These are phyloP conservation scores for Fragum sueziense DNA, from an alignment of 2,888 invertebrate genomes.

Conservation along the genomic window DNA sequence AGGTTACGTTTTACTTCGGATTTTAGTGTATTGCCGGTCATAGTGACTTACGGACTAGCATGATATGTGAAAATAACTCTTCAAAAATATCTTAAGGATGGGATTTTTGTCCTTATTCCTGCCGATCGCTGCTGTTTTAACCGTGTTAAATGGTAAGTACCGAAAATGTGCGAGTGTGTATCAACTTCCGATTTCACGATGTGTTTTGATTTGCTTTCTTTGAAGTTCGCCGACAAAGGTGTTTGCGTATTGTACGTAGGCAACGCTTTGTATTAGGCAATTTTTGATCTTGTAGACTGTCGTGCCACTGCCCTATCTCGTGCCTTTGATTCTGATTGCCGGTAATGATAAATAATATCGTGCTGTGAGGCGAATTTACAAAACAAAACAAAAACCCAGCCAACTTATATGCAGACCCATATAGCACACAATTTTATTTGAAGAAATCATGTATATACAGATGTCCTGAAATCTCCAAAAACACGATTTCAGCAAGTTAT, in stretches of 20 bases:
- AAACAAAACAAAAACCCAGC: too few species aligned
- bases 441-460: too few species aligned
- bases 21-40: conserved; percentile 43
- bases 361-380: too few species aligned
- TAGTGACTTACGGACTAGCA: conserved; percentile 23
- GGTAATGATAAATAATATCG: too few species aligned
- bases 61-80: conserved; percentile 41
- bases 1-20: conserved; percentile 39
- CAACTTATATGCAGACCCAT: too few species aligned
- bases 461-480: too few species aligned
- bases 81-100: conserved; percentile 63
- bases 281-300: not conserved
- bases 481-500: too few species aligned
- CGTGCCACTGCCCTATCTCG: not conserved
- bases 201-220: conserved; percentile 49
- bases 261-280: not conserved
- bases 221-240: conserved; percentile 60
- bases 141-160: conserved; percentile 49
- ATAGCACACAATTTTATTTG: too few species aligned
- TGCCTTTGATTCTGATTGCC: not conserved
- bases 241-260: conserved; percentile 23
- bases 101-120: conserved; percentile 56
- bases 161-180: conserved; percentile 27
- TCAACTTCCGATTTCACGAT: conserved; percentile 43
- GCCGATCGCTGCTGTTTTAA: conserved; percentile 45